These are phyloP conservation scores for Seriola dumerili DNA, from an alignment of 2,113 vertebrate genomes.

Conservation along the genomic window DNA sequence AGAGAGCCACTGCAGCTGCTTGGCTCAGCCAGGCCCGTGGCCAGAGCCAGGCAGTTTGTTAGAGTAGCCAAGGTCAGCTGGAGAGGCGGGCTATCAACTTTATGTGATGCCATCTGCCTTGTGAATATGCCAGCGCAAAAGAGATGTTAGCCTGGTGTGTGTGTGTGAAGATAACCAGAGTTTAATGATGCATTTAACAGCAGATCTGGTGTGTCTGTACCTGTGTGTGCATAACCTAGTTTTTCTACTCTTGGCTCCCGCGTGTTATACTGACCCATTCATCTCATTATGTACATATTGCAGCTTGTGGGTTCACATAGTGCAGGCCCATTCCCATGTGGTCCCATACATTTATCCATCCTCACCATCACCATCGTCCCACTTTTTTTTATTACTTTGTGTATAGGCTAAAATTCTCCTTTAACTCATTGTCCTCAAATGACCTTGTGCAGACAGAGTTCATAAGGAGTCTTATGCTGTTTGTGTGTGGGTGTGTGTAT, in stretches of 20 bases:
- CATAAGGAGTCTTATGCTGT: background rate
- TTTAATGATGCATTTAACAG: constrained; percentile 51
- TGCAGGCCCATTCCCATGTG: constrained; percentile 19
- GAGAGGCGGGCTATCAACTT: constrained; percentile 45
- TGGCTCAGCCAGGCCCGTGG: constrained; percentile 12
- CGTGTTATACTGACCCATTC: constrained; percentile 52
- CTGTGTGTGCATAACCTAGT: constrained; percentile 62
- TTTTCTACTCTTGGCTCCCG: constrained; percentile 30
- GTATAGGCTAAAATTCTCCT: constrained; percentile 15
- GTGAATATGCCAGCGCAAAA: constrained; percentile 36
- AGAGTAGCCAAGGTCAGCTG: constrained; percentile 46
- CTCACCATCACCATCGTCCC: background rate
- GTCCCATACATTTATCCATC: constrained; percentile 27
- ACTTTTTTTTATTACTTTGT: constrained; percentile 17
- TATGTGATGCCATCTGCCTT: constrained; percentile 57
- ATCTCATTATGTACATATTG: constrained; percentile 49
- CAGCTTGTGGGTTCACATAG: constrained; percentile 32
- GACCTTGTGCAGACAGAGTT: constrained; percentile 38
- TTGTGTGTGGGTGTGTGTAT: background rate
- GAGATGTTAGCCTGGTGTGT: constrained; percentile 15
- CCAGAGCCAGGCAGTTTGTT: constrained; percentile 35
- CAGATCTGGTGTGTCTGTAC: constrained; percentile 31
- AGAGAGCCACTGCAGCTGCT: constrained; percentile 29
- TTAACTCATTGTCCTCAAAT: constrained; percentile 33
- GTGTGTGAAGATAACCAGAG: constrained; percentile 25